Conservation (phyloP, 2,113 vertebrate genomes). For the Mastomys coucha region DNA sequence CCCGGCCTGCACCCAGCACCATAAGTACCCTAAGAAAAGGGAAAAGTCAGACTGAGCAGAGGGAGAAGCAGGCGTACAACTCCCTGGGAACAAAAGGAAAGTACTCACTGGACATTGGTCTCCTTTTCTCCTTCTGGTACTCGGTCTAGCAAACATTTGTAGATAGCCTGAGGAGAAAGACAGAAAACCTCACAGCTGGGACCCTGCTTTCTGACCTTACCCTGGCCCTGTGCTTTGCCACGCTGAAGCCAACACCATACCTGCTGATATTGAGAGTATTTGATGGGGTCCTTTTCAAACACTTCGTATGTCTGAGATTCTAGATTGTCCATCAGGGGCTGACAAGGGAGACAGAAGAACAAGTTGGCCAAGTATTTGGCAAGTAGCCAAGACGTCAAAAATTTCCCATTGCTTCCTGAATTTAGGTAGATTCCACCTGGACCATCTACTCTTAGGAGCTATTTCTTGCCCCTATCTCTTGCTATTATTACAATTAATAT, state of each 20-base stretch:
- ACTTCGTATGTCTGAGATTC: slow-evolving; percentile 98
- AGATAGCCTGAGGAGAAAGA: slow-evolving; percentile 89
- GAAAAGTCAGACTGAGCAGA: not conserved
- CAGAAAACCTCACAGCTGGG: not conserved
- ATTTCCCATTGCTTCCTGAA: not conserved
- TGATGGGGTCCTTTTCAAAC: slow-evolving; percentile 96
- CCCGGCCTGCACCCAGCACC: slow-evolving; percentile 95
- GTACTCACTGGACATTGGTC: slow-evolving; percentile 93
- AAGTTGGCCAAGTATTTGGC: not conserved
- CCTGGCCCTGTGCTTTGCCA: not conserved
- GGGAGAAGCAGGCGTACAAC: not conserved
- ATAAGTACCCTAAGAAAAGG: slow-evolving; percentile 90
- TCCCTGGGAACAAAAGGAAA: not conserved
- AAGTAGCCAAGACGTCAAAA: not conserved
- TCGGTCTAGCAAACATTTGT: slow-evolving; percentile 94
- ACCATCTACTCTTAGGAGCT: not conserved
- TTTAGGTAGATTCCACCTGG: not conserved
- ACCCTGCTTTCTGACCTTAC: not conserved
- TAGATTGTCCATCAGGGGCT: slow-evolving; percentile 98
- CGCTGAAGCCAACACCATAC: slow-evolving; percentile 83
- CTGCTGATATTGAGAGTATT: slow-evolving; percentile 97
- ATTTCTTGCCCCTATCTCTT: not conserved
- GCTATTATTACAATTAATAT: not conserved
- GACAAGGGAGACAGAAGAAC: not conserved
- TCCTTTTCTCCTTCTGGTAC: slow-evolving; percentile 95